Evolutionary conservation across 2,113 vertebrate species (phyloP), one percentile per base, ranked within the genome.

Genomic region (Gambusia holbrooki): DNA sequence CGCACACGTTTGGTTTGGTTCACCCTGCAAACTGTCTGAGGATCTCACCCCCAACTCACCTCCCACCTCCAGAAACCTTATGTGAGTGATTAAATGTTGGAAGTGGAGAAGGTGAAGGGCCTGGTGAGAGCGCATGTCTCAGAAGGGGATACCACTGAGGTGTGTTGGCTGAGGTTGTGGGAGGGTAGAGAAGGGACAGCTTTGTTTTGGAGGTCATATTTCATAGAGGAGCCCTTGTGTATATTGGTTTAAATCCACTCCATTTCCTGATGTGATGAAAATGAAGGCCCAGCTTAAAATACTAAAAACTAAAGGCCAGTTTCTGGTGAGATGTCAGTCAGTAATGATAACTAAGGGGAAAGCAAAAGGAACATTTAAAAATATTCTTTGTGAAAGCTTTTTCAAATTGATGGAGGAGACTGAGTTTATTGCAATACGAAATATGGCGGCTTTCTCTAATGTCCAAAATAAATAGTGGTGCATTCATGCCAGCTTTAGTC

Each of bases 151-250:
- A 81, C n/a, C 22, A 68, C 64, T 62, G 64, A 64, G 74, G 78
- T 40, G 77, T 71, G 74, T 79, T 74, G 71, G 75, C 51, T 69
- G 40, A 68, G 62, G 71, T 72, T 54, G 73, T 70, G 71, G 67
- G 79, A 64, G 71, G 79, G 72, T 65, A 75, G 62, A 86, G 83
- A 87, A 90, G 87, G 79, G 80, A 80, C 71, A 73, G 76, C 86
- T 89, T 91, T 92, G 91, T 92, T 85, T 92, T 90, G 69, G 81
- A 76, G 79, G 83, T 93, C 88, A 37, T 89, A 91, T 93, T 93
- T 93, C 92, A 94, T 69, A 73, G 78, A 69, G 69, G 84, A 85
- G 90, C 87, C 79, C 68, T 72, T 82, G 90, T 93, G 92, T 92
- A 93, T 93, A 90, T 93, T 93, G 84, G 72, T 93, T 90, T 80